Evolutionary conservation across 2,888 invertebrate genomes (phyloP).

Genomic region (Mythimna vitellina): DNA sequence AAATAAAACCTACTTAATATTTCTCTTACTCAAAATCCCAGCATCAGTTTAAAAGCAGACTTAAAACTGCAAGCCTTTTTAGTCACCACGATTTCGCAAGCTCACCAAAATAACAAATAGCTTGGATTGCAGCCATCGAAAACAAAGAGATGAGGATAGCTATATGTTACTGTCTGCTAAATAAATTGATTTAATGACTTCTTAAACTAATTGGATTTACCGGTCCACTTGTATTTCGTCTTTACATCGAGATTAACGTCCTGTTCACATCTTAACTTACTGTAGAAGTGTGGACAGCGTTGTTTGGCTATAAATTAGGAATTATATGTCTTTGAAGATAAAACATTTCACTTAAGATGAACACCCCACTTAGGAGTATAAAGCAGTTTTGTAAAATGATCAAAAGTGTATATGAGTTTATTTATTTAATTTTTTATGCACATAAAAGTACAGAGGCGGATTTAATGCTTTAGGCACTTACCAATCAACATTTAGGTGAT

Average conservation of each 20-base stretch:
- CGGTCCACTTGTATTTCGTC: slow-evolving; percentile 82
- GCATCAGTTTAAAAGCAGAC: slow-evolving; percentile 61
- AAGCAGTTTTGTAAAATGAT: slow-evolving; percentile 65
- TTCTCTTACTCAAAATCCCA: slow-evolving; percentile 46
- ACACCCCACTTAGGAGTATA: slow-evolving; percentile 66
- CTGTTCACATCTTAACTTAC: slow-evolving; percentile 73
- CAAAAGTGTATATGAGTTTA: slow-evolving; percentile 53
- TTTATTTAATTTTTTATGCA: slow-evolving; percentile 8
- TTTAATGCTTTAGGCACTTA: no score
- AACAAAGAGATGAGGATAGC: slow-evolving; percentile 82
- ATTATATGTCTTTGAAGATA: slow-evolving; percentile 80
- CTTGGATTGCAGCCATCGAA: slow-evolving; percentile 87
- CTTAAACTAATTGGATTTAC: slow-evolving; percentile 88
- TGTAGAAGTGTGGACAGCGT: slow-evolving; percentile 69
- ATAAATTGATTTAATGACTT: slow-evolving; percentile 88
- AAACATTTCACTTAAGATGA: slow-evolving; percentile 73
- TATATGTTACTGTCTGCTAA: slow-evolving; percentile 85
- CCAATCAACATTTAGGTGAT: no score
- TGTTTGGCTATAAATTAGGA: slow-evolving; percentile 80
- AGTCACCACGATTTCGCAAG: slow-evolving; percentile 72
- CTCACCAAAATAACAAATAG: slow-evolving; percentile 84
- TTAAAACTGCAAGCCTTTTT: slow-evolving; percentile 71
- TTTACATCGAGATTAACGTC: slow-evolving; percentile 78
- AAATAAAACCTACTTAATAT: slow-evolving; percentile 32
- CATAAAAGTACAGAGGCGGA: no score